Percentiles rank a stretch among this genome's conserved stretches.
Evolutionary conservation across 2,797 vertebrate genomes (phyloP).

Genomic region (Pantherophis vulpinus): DNA sequence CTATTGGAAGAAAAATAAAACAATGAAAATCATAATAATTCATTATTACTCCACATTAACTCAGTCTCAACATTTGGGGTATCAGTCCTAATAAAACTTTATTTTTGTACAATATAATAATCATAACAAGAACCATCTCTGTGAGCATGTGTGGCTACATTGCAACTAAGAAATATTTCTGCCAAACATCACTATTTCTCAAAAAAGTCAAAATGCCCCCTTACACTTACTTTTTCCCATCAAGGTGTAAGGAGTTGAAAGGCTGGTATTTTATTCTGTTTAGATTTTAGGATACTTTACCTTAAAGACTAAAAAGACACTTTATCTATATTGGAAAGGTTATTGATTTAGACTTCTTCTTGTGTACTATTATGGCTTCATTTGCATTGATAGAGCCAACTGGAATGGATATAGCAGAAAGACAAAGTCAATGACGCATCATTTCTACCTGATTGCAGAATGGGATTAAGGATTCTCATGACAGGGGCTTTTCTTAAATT

Average conservation of each 20-base stretch:
- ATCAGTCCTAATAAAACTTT: neutral
- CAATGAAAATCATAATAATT: neutral
- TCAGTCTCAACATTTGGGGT: neutral
- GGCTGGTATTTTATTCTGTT: neutral
- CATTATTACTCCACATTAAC: neutral
- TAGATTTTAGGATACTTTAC: constrained; percentile 2
- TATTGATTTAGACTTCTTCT: neutral
- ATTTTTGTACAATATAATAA: neutral
- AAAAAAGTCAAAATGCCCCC: neutral
- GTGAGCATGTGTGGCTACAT: neutral
- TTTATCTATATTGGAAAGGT: neutral
- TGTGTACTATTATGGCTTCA: neutral
- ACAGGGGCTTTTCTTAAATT: neutral
- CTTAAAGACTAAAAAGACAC: neutral
- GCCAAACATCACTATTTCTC: neutral
- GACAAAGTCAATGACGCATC: neutral
- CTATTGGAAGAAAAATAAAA: neutral
- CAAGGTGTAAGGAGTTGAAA: neutral
- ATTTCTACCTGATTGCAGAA: neutral
- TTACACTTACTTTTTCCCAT: neutral
- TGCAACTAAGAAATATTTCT: neutral
- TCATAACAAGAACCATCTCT: neutral
- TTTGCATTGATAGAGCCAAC: neutral
- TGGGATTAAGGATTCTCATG: neutral
- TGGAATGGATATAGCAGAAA: neutral